These are phyloP conservation scores for Aphyosemion australe DNA, from an alignment of 2,113 vertebrate species.

Conservation along the genomic window DNA sequence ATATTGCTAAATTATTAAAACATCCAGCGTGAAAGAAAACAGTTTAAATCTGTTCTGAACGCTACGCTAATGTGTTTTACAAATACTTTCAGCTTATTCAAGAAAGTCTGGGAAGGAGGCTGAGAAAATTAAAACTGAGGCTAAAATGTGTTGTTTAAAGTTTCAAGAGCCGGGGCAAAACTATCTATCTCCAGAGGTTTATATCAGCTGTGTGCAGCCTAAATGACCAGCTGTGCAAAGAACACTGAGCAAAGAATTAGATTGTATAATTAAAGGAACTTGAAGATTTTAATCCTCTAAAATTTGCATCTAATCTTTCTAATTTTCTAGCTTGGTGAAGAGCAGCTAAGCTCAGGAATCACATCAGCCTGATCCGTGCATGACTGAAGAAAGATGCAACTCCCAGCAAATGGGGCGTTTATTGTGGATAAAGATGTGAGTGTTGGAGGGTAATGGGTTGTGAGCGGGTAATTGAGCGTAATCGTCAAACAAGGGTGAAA, in stretches of 20 bases:
- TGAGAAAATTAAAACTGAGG: neutral
- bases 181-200: neutral
- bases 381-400: constrained; percentile 34
- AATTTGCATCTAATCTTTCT: neutral
- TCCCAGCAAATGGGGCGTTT: constrained; percentile 20
- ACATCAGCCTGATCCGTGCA: constrained; percentile 18
- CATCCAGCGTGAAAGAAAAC: constrained; percentile 3
- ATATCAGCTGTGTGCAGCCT: neutral
- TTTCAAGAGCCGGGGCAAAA: neutral
- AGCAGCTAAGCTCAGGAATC: constrained; percentile 5
- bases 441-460: constrained; percentile 45
- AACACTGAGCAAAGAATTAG: neutral
- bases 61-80: constrained; percentile 7
- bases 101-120: neutral
- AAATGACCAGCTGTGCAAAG: neutral
- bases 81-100: neutral
- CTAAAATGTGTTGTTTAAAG: neutral
- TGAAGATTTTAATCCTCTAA: neutral
- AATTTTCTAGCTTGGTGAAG: neutral
- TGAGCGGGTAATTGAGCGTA: constrained; percentile 47
- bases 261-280: no score
- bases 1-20: constrained; percentile 6
- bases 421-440: constrained; percentile 29
- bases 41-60: constrained; percentile 1
- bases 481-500: constrained; percentile 34